Evolutionary conservation across 2,888 invertebrate species (phyloP), one percentile per base, ranked within the genome.

Genomic region (Trisateles emortualis): DNA sequence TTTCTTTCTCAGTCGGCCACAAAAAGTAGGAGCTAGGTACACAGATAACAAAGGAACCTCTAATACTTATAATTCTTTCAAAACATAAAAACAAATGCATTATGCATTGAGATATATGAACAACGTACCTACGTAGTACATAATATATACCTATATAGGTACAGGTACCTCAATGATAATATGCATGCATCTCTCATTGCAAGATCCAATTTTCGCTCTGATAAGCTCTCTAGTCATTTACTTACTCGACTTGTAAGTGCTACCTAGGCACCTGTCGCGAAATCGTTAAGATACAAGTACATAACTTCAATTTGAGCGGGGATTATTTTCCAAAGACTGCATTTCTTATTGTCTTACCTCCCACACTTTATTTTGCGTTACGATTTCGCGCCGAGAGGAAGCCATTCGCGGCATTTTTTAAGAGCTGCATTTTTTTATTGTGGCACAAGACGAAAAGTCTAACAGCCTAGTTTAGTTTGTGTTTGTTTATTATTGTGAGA

Each of bases 311-410:
- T 59, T 73, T 64, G 77, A 87, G 88, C 86, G 92, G 91, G 92
- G 91, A 86, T 86, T 79, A 81, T 88, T 88, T 88, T 88, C 90
- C 88, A 85, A 82, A 87, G 85, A 74, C 81, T 87, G 88, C 90
- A 87, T 84, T 83, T 86, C 79, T 78, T 80, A 82, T 76, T 83
- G 89, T 87, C 83, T 84, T 82, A 76, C 78, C 79, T 80, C 76
- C 79, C 67, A 80, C 72, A 76, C 83, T 79, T 87, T 91, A 92
- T 88, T 92, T 83, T 68, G 78, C 73, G 79, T 79, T 81, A 78
- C 78, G 84, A 76, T 81, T 79, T 83, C 86, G 84, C 70, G 72
- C 83, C 72, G 92, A 84, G 79, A 83, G 85, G 84, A 78, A 83
- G 84, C 72, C 78, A 77, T 78, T 78, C 78, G 83, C 81, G 80